phyloP scores from a whole-genome alignment of 2,888 invertebrate species.

The Drosophila anomalata region DNA sequence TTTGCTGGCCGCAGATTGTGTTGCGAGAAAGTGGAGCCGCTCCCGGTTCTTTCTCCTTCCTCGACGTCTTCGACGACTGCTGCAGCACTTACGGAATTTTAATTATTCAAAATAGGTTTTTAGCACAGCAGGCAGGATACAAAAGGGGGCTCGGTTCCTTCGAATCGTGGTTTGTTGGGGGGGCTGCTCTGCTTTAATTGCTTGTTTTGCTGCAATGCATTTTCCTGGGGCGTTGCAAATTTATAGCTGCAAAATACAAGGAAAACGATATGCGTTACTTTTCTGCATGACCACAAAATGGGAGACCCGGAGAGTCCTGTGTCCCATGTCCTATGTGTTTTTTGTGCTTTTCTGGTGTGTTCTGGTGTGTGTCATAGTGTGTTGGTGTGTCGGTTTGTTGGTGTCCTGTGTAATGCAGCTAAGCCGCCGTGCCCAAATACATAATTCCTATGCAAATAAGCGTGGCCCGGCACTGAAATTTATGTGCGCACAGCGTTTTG shows the following conservation, averaged over 20 bases:
- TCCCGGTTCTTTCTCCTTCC: constrained; percentile 9
- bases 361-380: constrained; percentile 4
- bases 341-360: not conserved
- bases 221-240: constrained; percentile 70
- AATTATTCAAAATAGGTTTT: constrained; percentile 78
- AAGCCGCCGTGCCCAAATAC: constrained; percentile 74
- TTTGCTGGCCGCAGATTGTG: constrained; percentile 45
- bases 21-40: constrained; percentile 34
- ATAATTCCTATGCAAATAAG: constrained; percentile 78
- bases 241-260: constrained; percentile 74
- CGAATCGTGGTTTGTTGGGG: constrained; percentile 11
- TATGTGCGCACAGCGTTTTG: constrained; percentile 72
- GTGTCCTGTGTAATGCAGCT: constrained; percentile 69
- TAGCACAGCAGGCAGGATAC: constrained; percentile 51
- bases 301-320: constrained; percentile 34
- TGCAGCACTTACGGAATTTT: constrained; percentile 73
- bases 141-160: constrained; percentile 4
- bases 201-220: constrained; percentile 77
- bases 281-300: constrained; percentile 60
- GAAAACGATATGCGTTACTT: constrained; percentile 71
- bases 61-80: constrained; percentile 45
- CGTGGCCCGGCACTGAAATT: constrained; percentile 67
- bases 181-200: constrained; percentile 63
- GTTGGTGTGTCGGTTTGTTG: constrained; percentile 31
- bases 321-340: constrained; percentile 22